Conservation (phyloP, 2,888 invertebrate genomes). For the Fragum fragum region DNA sequence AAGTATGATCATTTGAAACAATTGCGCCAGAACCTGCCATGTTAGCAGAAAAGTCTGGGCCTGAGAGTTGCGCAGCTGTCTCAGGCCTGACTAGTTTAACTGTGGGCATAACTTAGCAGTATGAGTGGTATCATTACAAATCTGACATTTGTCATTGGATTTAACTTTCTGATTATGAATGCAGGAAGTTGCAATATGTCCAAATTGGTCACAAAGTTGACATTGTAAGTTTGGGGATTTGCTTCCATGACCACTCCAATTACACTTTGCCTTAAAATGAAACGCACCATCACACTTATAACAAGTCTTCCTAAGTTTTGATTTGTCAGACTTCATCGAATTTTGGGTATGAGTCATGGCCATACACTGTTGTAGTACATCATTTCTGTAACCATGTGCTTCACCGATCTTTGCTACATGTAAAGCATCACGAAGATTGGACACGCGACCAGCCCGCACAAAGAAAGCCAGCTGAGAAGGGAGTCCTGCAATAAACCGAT, state of each 20-base stretch:
- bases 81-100: slow-evolving; percentile 13
- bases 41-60: not conserved
- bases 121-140: not conserved
- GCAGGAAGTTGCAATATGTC: not conserved
- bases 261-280: slow-evolving; percentile 35
- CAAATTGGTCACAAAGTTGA: slow-evolving; percentile 38
- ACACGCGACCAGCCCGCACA: slow-evolving; percentile 25
- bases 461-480: slow-evolving; percentile 41
- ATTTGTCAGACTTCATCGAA: no score
- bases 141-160: not conserved
- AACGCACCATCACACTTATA: slow-evolving; percentile 25
- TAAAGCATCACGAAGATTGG: slow-evolving; percentile 21
- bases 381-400: slow-evolving; percentile 40
- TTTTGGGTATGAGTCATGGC: no score
- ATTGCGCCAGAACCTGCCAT: not conserved
- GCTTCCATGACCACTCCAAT: slow-evolving; percentile 38
- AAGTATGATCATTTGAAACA: no score
- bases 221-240: slow-evolving; percentile 19
- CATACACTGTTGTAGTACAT: no score
- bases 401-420: slow-evolving; percentile 36
- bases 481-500: slow-evolving; percentile 30
- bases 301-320: not conserved
- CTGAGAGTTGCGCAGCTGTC: slow-evolving; percentile 7
- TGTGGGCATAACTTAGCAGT: not conserved
- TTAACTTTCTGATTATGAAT: not conserved